Percentiles rank a stretch among this genome's conserved stretches.
Conservation (phyloP, 2,797 vertebrate species). For the Vipera ursinii region DNA sequence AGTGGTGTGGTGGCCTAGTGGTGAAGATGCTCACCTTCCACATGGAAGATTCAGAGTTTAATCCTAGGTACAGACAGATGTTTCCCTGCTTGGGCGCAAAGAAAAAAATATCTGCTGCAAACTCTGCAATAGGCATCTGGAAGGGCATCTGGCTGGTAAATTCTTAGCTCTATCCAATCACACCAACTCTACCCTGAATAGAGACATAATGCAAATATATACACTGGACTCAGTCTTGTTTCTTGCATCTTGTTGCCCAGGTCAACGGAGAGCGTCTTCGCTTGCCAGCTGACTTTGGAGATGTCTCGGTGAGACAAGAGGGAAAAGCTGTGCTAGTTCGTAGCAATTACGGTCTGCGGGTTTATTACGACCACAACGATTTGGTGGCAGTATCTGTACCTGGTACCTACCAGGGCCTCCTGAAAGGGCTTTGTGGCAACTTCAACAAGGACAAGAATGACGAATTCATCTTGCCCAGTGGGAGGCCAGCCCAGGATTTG, state of each 20-base stretch:
- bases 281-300: conserved; percentile 55
- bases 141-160: not conserved
- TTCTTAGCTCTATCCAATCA: not conserved
- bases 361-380: not conserved
- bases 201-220: not conserved
- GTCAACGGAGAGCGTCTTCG: conserved; percentile 71
- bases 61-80: too few relatives aligned
- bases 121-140: too few relatives aligned
- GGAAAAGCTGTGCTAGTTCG: conserved; percentile 40
- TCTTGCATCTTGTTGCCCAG: conserved; percentile 46
- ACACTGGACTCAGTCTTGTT: not conserved
- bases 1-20: too few relatives aligned
- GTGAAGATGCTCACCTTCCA: too few relatives aligned
- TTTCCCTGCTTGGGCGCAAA: too few relatives aligned
- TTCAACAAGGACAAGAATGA: conserved; percentile 60
- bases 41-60: too few relatives aligned
- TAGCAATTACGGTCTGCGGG: not conserved
- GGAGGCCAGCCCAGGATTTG: not conserved
- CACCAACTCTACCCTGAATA: not conserved
- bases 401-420: conserved; percentile 31
- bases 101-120: too few relatives aligned
- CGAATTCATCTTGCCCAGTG: conserved; percentile 48
- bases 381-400: not conserved
- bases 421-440: conserved; percentile 66
- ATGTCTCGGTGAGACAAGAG: conserved; percentile 63